Evolutionary conservation across 2,797 vertebrate genomes (phyloP).

Genomic region (Epinephelus malabaricus): DNA sequence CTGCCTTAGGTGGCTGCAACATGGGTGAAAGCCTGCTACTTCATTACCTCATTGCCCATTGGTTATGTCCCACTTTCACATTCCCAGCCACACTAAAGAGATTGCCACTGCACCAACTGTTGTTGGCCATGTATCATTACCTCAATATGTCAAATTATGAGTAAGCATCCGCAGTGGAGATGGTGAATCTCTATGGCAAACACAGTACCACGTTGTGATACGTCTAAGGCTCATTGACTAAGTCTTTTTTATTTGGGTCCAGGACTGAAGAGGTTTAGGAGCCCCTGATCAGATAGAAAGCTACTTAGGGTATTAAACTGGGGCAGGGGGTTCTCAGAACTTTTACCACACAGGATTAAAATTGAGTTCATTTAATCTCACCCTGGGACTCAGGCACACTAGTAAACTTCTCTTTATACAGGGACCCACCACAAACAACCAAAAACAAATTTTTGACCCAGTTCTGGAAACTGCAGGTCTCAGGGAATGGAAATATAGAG

Average conservation of each 20-base stretch:
- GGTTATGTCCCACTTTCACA: slow-evolving; percentile 62
- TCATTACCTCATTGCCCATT: slow-evolving; percentile 58
- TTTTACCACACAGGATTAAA: slow-evolving; percentile 75
- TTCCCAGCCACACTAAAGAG: slow-evolving; percentile 37
- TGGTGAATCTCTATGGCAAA: slow-evolving; percentile 43
- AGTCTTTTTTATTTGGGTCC: slow-evolving; percentile 66
- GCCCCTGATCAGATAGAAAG: slow-evolving; percentile 73
- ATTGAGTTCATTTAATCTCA: slow-evolving; percentile 71
- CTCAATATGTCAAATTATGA: slow-evolving; percentile 46
- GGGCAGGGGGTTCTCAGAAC: slow-evolving; percentile 67
- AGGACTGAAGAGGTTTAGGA: slow-evolving; percentile 57
- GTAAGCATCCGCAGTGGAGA: slow-evolving; percentile 29
- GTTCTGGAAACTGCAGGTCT: slow-evolving; percentile 33
- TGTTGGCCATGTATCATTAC: slow-evolving; percentile 38
- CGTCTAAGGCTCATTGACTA: slow-evolving; percentile 42
- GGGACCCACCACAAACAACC: slow-evolving; percentile 38
- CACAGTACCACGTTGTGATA: slow-evolving; percentile 16
- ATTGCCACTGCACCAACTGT: slow-evolving; percentile 32
- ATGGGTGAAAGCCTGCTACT: slow-evolving; percentile 41
- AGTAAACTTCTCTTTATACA: slow-evolving; percentile 29
- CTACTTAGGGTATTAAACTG: slow-evolving; percentile 75
- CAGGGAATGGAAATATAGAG: neutral
- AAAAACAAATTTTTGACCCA: slow-evolving; percentile 38
- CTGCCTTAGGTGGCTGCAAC: slow-evolving; percentile 42
- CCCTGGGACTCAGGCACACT: slow-evolving; percentile 47